Evolutionary conservation across 2,888 invertebrate species (phyloP), one percentile per base, ranked within the genome.

Genomic region (Hydroisotoma schaefferi): DNA sequence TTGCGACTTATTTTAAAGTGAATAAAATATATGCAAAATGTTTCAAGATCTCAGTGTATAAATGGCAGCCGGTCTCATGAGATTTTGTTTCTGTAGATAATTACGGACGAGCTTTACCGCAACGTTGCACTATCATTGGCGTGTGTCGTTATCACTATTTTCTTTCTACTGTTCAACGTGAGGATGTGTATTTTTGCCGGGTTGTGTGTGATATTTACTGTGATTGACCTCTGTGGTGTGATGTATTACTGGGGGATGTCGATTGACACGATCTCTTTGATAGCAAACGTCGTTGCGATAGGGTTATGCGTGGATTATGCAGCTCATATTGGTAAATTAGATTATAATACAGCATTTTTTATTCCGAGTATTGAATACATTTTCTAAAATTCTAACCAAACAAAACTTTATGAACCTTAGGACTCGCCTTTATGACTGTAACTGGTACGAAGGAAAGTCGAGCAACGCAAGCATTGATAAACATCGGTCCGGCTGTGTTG

Each of bases 281-380:
- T 90, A 57, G 87, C 86, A 20, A 79, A 90, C 15, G 87, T 90
- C 73, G 78, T 90, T 33, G 87, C 87, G 2, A 86, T 89, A 62
- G 90, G 90, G 51, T 79, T 90, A 56, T 88, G 88, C 73, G 87
- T 90, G 0, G 90, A 90, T 76, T 90, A 89, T 73, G 87, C 90
- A 0, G 86, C 87, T 2, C 88, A 88, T 74, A 84, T 88, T 2
- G 87, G 88, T 65, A 58, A 57, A 26, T 8, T 18, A n/a, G n/a
- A 15, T 10, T 33, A 33, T 33, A 33, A 10, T 15, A 8, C 15
- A 10, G 33, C 15, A 10, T 15, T 33, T 33, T 23, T 23, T 56
- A 27, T 26, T 28, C 1, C 23, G 22, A 54, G 26, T 54, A 12
- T 55, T 18, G 33, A 33, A 33, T 10, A 33, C 15, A n/a, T n/a